Percentiles rank a stretch among this genome's conserved stretches.
Conservation (phyloP, 2,888 invertebrate species). For the Ophioninae sp. region DNA sequence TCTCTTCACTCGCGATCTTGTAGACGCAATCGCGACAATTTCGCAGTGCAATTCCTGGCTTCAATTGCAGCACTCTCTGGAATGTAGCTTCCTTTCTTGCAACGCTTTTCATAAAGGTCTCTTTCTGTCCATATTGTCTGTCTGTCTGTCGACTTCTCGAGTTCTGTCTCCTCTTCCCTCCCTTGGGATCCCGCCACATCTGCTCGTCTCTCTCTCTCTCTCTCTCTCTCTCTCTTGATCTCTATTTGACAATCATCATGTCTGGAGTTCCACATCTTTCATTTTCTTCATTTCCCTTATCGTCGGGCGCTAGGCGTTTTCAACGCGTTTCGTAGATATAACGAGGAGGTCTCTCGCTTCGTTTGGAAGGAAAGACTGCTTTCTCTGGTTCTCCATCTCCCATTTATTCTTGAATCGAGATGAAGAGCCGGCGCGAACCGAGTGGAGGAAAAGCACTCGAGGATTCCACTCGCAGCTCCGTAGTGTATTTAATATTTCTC, state of each 20-base stretch:
- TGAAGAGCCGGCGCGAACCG: slow-evolving; percentile 16
- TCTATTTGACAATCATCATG: slow-evolving; percentile 19
- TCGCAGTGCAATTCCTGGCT: slow-evolving; percentile 15
- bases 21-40: neutral
- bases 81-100: slow-evolving; percentile 15
- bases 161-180: too few species aligned
- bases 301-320: slow-evolving; percentile 42
- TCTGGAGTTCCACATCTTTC: slow-evolving; percentile 20
- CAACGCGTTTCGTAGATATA: slow-evolving; percentile 30
- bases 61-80: slow-evolving; percentile 19
- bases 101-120: neutral
- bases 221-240: neutral
- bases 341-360: slow-evolving; percentile 38
- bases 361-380: slow-evolving; percentile 39
- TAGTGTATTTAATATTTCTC: slow-evolving; percentile 15
- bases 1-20: neutral
- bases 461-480: slow-evolving; percentile 23
- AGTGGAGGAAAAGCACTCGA: slow-evolving; percentile 47
- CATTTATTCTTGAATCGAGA: slow-evolving; percentile 19
- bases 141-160: neutral
- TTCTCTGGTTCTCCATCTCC: slow-evolving; percentile 1
- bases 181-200: neutral
- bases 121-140: neutral
- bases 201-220: slow-evolving; percentile 18
- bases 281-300: slow-evolving; percentile 24